A percentile compares a stretch with the other conserved stretches of the same genome.
Evolutionary conservation across 37 sponge, comb jelly and placozoan genomes (phyloP).

Genomic region (Crambe crambe): DNA sequence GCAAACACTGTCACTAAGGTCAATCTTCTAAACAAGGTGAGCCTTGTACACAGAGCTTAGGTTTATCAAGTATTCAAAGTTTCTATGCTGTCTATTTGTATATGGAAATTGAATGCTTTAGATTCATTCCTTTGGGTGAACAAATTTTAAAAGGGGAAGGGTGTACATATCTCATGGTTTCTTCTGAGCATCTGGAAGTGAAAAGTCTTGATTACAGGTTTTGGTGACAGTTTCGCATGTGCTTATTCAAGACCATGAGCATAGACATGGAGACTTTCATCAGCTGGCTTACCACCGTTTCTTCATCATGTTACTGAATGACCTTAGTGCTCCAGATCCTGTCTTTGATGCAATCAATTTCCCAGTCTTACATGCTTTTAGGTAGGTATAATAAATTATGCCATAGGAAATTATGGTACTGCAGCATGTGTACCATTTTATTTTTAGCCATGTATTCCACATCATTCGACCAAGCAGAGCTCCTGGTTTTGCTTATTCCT

Average conservation of each 20-base stretch:
- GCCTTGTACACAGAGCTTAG: background rate
- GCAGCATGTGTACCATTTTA: too few species aligned
- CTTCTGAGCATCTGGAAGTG: too few species aligned
- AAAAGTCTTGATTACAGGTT: too few species aligned
- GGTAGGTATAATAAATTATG: constrained; percentile 44
- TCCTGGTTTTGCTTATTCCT: constrained; percentile 98
- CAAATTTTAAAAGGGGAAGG: too few species aligned
- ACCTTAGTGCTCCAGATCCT: constrained; percentile 87
- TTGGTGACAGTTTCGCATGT: constrained; percentile 76
- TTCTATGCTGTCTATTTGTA: background rate
- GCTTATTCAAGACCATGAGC: constrained; percentile 95
- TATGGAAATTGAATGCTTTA: background rate
- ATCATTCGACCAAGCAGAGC: constrained; percentile 81
- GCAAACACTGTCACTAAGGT: constrained; percentile 85
- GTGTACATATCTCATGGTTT: too few species aligned
- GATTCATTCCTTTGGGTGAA: background rate
- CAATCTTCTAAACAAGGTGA: constrained; percentile 93
- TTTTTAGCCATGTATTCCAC: constrained; percentile 83
- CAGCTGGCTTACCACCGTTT: constrained; percentile 98
- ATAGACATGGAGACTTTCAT: constrained; percentile 82
- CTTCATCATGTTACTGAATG: constrained; percentile 96
- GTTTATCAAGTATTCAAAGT: background rate
- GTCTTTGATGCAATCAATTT: constrained; percentile 92
- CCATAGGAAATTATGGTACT: background rate
- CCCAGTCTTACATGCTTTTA: constrained; percentile 84